These are phyloP conservation scores for Myiopsitta monachus DNA, from an alignment of 2,113 vertebrate genomes.

Conservation along the genomic window DNA sequence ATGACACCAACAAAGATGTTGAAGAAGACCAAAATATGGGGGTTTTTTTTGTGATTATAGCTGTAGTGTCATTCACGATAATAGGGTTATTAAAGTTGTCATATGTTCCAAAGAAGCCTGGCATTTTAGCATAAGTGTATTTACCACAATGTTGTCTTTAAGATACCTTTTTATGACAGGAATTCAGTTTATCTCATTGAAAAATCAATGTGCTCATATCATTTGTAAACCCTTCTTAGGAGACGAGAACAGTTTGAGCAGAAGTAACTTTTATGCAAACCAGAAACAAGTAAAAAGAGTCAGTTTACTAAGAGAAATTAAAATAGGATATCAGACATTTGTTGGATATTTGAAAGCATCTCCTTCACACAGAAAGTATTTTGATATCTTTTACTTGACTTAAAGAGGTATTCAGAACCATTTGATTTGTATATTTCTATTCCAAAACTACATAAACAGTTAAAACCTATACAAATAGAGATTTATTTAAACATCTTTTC, in stretches of 20 bases:
- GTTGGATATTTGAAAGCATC: conserved; percentile 62
- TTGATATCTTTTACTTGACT: conserved; percentile 21
- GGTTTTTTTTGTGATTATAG: not conserved
- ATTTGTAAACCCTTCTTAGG: conserved; percentile 37
- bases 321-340: conserved; percentile 61
- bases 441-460: not conserved
- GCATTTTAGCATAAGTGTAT: conserved; percentile 17
- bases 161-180: conserved; percentile 52
- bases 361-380: conserved; percentile 55
- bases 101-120: not conserved
- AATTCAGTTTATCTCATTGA: conserved; percentile 53
- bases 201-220: conserved; percentile 15
- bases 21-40: not conserved
- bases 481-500: not conserved
- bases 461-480: not conserved
- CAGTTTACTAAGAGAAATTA: conserved; percentile 70
- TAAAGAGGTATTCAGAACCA: conserved; percentile 20
- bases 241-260: conserved; percentile 30
- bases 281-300: conserved; percentile 68
- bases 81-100: not conserved
- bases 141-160: conserved; percentile 20
- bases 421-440: not conserved
- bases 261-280: conserved; percentile 61
- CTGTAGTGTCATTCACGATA: not conserved
- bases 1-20: no score